A percentile compares a stretch with the other conserved stretches of the same genome.
Evolutionary conservation across 2,888 invertebrate species (phyloP).

Genomic region (Pristionchus japonicus): DNA sequence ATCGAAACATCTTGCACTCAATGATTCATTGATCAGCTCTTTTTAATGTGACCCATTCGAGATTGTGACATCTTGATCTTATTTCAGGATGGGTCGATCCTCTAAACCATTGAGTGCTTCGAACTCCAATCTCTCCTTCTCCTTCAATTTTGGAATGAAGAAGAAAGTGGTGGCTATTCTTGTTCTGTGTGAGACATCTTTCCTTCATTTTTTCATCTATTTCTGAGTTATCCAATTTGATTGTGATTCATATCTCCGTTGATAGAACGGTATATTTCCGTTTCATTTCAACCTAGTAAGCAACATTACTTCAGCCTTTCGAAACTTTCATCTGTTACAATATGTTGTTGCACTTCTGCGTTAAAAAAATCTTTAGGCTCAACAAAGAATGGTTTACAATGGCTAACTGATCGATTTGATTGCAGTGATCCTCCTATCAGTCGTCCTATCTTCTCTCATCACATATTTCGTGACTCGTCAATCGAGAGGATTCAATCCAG

Average conservation of each 20-base stretch:
- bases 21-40: background rate
- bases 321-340: no score
- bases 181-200: background rate
- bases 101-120: constrained; percentile 15
- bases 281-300: background rate
- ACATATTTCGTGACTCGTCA: constrained; percentile 19
- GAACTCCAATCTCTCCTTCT: background rate
- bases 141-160: constrained; percentile 31
- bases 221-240: background rate
- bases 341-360: no score
- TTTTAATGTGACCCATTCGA: background rate
- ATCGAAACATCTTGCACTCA: background rate
- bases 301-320: background rate
- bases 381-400: no score
- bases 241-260: background rate
- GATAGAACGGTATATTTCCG: background rate
- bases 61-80: background rate
- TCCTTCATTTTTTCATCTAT: background rate
- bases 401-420: no score
- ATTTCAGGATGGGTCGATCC: constrained; percentile 41
- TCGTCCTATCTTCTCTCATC: background rate
- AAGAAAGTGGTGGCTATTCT: background rate
- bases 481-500: constrained; percentile 9
- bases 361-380: no score
- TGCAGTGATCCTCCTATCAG: background rate